These are phyloP conservation scores for Aculops lycopersici DNA, from an alignment of 1,140 invertebrate genomes.

Conservation along the genomic window DNA sequence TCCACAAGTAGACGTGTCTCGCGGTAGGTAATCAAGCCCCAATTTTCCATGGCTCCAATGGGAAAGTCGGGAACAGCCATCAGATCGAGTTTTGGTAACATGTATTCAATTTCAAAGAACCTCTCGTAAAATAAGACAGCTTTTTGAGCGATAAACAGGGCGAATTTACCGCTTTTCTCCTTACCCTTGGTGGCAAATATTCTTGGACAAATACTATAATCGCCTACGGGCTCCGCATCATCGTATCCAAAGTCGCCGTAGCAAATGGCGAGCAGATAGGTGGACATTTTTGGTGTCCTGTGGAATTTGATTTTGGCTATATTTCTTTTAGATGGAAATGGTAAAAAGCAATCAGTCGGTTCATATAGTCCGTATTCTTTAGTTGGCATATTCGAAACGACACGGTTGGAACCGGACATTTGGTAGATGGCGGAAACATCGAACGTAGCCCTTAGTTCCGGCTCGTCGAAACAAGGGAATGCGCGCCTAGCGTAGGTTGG, in stretches of 20 bases:
- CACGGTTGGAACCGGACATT: slow-evolving; percentile 18
- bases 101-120: slow-evolving; percentile 49
- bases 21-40: slow-evolving; percentile 46
- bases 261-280: slow-evolving; percentile 18
- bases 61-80: slow-evolving; percentile 61
- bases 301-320: slow-evolving; percentile 13
- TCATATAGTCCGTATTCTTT: slow-evolving; percentile 1
- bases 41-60: slow-evolving; percentile 62
- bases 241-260: slow-evolving; percentile 19
- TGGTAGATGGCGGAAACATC: slow-evolving; percentile 31
- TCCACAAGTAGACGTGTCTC: slow-evolving; percentile 30
- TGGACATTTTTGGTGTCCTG: slow-evolving; percentile 18
- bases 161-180: slow-evolving; percentile 55
- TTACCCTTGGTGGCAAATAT: slow-evolving; percentile 26
- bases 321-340: neutral
- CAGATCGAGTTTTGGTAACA: slow-evolving; percentile 28
- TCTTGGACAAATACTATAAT: slow-evolving; percentile 4
- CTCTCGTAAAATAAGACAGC: slow-evolving; percentile 47
- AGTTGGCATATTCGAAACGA: too few relatives aligned
- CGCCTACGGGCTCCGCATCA: slow-evolving; percentile 9
- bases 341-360: neutral
- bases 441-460: slow-evolving; percentile 51
- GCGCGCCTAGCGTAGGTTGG: slow-evolving; percentile 45
- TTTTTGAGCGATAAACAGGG: slow-evolving; percentile 34
- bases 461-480: slow-evolving; percentile 85